Conservation (phyloP, 2,797 vertebrate species). For the Rhyacichthys aspro region DNA sequence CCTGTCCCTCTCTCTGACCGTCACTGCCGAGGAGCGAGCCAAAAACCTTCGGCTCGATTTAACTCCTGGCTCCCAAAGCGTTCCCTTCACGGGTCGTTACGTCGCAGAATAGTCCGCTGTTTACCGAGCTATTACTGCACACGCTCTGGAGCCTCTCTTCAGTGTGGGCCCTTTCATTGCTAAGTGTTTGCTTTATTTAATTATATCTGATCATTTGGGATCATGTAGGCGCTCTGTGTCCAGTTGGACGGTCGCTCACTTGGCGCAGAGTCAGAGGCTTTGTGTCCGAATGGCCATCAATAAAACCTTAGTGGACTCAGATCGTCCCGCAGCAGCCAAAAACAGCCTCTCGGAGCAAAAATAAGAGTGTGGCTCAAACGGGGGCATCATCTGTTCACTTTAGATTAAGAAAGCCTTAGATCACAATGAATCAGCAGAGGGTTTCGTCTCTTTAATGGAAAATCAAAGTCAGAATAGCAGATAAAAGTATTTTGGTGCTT, state of each 20-base stretch:
- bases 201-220: constrained; percentile 57
- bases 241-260: constrained; percentile 41
- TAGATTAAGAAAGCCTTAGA: background rate
- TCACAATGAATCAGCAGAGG: constrained; percentile 8
- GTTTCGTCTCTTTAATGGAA: background rate
- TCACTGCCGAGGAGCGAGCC: constrained; percentile 63
- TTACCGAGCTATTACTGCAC: constrained; percentile 57
- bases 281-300: constrained; percentile 18
- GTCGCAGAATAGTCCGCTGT: constrained; percentile 55
- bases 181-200: constrained; percentile 47
- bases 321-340: constrained; percentile 22
- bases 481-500: background rate
- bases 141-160: constrained; percentile 29
- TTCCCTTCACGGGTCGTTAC: constrained; percentile 73
- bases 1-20: constrained; percentile 81
- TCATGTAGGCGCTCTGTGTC: constrained; percentile 53
- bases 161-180: constrained; percentile 36
- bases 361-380: background rate
- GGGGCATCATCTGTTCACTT: background rate
- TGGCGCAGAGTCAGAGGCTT: constrained; percentile 37
- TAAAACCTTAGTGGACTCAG: constrained; percentile 25
- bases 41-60: constrained; percentile 66
- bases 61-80: constrained; percentile 67
- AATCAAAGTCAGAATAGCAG: constrained; percentile 5
- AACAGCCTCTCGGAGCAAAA: background rate